A percentile compares a stretch with the other conserved stretches of the same genome.
Conservation (phyloP, 1,140 invertebrate species). For the Trachymyrmex septentrionalis region DNA sequence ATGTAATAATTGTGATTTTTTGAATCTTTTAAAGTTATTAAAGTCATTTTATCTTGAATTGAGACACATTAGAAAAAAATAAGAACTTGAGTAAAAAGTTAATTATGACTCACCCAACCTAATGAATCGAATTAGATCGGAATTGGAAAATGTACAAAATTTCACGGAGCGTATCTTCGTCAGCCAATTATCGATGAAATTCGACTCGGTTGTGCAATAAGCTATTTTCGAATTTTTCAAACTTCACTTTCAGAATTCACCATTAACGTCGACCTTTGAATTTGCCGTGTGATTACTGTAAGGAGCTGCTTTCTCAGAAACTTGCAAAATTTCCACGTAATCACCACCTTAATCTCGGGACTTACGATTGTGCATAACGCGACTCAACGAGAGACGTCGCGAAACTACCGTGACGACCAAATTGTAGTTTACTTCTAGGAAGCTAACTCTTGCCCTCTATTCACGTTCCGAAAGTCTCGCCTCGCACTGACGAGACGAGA, state of each 20-base stretch:
- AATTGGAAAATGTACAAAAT: background rate
- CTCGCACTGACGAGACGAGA: constrained; percentile 37
- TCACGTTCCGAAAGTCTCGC: constrained; percentile 66
- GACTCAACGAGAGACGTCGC: constrained; percentile 6
- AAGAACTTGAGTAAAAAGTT: background rate
- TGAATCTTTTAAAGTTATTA: background rate
- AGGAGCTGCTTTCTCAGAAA: background rate
- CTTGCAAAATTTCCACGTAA: constrained; percentile 13
- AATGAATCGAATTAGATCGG: background rate
- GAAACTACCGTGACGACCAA: constrained; percentile 32
- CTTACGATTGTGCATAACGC: constrained; percentile 3
- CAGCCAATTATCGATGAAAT: background rate
- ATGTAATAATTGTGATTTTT: background rate
- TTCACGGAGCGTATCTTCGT: background rate
- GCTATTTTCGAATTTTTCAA: background rate
- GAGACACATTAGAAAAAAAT: background rate
- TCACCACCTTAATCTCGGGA: background rate
- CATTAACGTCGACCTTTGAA: background rate
- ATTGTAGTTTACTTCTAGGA: constrained; percentile 31
- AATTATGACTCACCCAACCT: background rate
- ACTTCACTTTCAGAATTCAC: background rate
- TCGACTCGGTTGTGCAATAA: background rate
- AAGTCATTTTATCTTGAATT: background rate
- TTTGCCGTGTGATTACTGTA: background rate
- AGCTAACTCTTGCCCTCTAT: constrained; percentile 70